These are phyloP conservation scores for Aphrophora alni DNA, from an alignment of 2,888 invertebrate species.

Conservation along the genomic window DNA sequence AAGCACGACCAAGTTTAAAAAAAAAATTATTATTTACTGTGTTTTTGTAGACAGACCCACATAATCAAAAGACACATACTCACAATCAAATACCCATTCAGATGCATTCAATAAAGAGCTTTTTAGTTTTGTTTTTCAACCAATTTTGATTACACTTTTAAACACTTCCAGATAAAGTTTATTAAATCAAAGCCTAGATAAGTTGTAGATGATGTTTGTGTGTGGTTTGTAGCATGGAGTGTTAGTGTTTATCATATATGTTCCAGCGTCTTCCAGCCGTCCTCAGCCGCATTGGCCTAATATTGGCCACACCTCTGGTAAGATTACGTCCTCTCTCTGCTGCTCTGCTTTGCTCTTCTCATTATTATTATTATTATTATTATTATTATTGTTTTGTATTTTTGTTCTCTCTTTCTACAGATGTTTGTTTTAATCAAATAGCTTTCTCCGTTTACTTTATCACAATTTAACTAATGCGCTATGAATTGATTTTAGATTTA, in stretches of 20 bases:
- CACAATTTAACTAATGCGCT: too few relatives aligned
- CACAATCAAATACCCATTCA: too few relatives aligned
- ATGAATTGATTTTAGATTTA: background rate
- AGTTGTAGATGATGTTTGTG: slow-evolving; percentile 9
- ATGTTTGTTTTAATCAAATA: too few relatives aligned
- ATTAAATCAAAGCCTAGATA: background rate
- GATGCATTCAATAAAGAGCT: too few relatives aligned
- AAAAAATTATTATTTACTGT: too few relatives aligned
- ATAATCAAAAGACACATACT: too few relatives aligned
- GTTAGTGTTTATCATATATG: slow-evolving; percentile 39
- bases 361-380: slow-evolving; percentile 35
- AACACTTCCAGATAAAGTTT: too few relatives aligned
- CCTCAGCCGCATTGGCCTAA: slow-evolving; percentile 95
- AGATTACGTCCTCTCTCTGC: slow-evolving; percentile 58
- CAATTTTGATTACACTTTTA: too few relatives aligned
- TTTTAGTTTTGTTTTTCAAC: too few relatives aligned
- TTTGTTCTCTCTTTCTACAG: slow-evolving; percentile 36
- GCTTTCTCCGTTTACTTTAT: slow-evolving; percentile 30
- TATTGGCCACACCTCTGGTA: slow-evolving; percentile 96
- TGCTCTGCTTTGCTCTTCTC: slow-evolving; percentile 41
- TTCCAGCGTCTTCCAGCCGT: slow-evolving; percentile 95
- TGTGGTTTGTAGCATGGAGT: slow-evolving; percentile 28
- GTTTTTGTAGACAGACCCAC: too few relatives aligned
- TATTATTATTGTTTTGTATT: background rate
- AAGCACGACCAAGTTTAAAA: too few relatives aligned